Percentiles rank a stretch among this genome's conserved stretches.
Evolutionary conservation across 2,797 vertebrate species (phyloP).

Genomic region (Enteromius paludinosus): DNA sequence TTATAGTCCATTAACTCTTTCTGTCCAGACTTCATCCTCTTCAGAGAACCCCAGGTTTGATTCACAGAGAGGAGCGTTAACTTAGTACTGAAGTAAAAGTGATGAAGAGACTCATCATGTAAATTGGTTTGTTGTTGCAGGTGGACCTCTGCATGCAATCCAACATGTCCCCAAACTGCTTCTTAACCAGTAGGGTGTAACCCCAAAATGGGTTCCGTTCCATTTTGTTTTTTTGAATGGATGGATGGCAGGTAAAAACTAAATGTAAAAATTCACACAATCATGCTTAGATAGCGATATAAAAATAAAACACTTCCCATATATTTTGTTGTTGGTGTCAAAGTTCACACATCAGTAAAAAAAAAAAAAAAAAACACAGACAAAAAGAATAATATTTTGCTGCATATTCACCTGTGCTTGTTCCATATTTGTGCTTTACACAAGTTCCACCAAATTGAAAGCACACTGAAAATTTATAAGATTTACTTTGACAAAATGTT

Average conservation of each 20-base stretch:
- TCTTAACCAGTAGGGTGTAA: neutral
- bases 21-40: neutral
- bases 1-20: conserved; percentile 9
- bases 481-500: neutral
- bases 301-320: neutral
- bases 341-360: neutral
- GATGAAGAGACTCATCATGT: neutral
- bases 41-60: neutral
- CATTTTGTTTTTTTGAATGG: neutral
- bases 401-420: neutral
- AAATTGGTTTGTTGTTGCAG: neutral
- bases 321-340: neutral
- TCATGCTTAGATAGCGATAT: neutral
- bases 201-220: neutral
- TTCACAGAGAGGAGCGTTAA: neutral
- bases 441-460: neutral
- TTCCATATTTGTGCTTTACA: neutral
- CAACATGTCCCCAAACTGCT: neutral
- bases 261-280: neutral
- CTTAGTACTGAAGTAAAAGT: neutral
- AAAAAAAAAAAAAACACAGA: too few species aligned
- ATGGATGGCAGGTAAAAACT: neutral
- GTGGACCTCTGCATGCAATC: neutral
- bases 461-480: neutral
- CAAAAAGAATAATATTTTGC: neutral